Evolutionary conservation across 1,140 invertebrate genomes (phyloP).

Genomic region (Papilio polyxenes): DNA sequence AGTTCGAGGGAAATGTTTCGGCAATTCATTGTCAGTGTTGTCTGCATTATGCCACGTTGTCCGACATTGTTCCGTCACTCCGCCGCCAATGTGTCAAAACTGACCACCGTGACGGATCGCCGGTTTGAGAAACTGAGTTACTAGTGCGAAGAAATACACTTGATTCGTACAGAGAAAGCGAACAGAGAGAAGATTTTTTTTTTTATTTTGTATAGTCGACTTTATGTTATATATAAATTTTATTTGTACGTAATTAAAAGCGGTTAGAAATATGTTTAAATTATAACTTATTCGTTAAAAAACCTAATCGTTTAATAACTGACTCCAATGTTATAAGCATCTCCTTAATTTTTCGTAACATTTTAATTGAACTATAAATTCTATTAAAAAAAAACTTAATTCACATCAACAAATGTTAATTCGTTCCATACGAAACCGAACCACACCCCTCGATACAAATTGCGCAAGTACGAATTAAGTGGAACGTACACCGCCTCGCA

Average conservation of each 20-base stretch:
- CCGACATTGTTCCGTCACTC: slow-evolving; percentile 36
- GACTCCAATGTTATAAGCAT: background rate
- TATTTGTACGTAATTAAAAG: no score
- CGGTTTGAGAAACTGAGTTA: slow-evolving; percentile 37
- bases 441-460: slow-evolving; percentile 23
- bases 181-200: background rate
- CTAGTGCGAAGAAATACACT: slow-evolving; percentile 19
- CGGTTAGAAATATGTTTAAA: no score
- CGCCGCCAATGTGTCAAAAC: slow-evolving; percentile 36
- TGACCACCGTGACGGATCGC: slow-evolving; percentile 28
- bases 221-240: background rate
- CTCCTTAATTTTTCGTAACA: background rate
- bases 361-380: background rate
- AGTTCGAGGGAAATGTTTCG: slow-evolving; percentile 12
- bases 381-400: background rate
- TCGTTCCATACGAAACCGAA: slow-evolving; percentile 28
- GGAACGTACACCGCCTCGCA: slow-evolving; percentile 16
- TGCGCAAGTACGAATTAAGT: slow-evolving; percentile 29
- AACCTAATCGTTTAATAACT: no score
- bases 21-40: slow-evolving; percentile 36
- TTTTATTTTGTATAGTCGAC: background rate
- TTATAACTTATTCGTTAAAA: no score
- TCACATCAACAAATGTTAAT: slow-evolving; percentile 32
- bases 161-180: background rate
- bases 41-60: slow-evolving; percentile 40